Evolutionary conservation across 2,888 invertebrate species (phyloP).

Genomic region (Eilema griseolum): DNA sequence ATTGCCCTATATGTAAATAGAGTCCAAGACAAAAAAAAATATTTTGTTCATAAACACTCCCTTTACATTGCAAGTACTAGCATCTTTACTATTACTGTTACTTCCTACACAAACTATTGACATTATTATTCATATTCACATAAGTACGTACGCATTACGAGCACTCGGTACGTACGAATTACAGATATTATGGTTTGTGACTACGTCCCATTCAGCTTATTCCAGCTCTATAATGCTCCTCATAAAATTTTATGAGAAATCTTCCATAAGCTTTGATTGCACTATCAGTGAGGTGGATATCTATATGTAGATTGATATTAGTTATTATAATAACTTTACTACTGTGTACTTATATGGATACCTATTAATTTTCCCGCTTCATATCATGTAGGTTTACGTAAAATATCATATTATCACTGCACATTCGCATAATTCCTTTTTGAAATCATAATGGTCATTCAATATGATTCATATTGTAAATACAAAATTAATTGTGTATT

Average conservation of each 20-base stretch:
- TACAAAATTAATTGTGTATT: constrained; percentile 17
- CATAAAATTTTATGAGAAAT: constrained; percentile 78
- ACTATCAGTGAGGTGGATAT: constrained; percentile 60
- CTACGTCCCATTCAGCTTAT: constrained; percentile 65
- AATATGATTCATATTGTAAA: background rate
- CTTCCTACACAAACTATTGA: constrained; percentile 27
- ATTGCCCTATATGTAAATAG: background rate
- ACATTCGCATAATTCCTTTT: background rate
- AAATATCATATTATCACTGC: background rate
- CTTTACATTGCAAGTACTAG: background rate
- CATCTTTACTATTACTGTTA: background rate
- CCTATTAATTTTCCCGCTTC: background rate
- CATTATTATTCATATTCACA: constrained; percentile 58
- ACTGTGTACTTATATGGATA: background rate
- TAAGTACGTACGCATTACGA: constrained; percentile 49
- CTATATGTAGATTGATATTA: constrained; percentile 43
- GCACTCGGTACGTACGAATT: constrained; percentile 55
- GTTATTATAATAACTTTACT: constrained; percentile 36
- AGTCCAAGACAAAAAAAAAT: background rate
- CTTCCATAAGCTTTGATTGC: constrained; percentile 73
- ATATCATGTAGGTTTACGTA: background rate
- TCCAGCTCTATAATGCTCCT: constrained; percentile 68
- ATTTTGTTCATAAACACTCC: background rate
- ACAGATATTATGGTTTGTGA: constrained; percentile 65
- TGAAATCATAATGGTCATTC: constrained; percentile 26